phyloP scores from a whole-genome alignment of 1,140 invertebrate species.

The Bombus sibiricus region DNA sequence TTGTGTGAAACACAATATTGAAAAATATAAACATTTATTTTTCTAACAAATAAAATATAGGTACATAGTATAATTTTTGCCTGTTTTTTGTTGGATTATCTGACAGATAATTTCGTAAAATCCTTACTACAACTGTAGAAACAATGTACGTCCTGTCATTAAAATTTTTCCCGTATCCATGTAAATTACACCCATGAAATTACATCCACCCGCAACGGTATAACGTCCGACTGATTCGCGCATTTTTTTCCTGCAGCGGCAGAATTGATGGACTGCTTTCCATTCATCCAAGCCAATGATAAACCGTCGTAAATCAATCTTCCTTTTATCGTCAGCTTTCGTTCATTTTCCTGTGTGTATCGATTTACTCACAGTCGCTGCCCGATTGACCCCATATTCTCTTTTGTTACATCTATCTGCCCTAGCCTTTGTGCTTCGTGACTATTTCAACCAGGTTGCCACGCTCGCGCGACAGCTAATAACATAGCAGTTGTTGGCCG shows the following conservation, averaged over 20 bases:
- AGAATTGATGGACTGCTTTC: neutral
- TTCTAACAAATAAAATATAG: neutral
- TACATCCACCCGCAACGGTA: neutral
- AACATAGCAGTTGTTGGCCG: neutral
- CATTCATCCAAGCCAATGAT: slow-evolving; percentile 22
- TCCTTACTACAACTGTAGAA: no score
- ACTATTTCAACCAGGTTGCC: neutral
- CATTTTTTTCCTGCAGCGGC: neutral
- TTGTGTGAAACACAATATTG: no score
- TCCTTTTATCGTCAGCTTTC: slow-evolving; percentile 5
- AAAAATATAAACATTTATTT: neutral
- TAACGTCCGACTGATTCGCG: neutral
- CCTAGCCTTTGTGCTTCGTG: neutral
- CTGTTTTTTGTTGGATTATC: no score
- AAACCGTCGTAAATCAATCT: slow-evolving; percentile 29
- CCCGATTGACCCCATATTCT: slow-evolving; percentile 33
- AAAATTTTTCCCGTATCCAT: no score
- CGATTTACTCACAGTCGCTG: slow-evolving; percentile 15
- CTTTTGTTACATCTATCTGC: slow-evolving; percentile 22
- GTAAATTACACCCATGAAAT: neutral
- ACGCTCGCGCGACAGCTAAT: slow-evolving; percentile 12
- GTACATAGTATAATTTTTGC: no score
- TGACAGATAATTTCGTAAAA: neutral
- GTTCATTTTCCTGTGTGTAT: slow-evolving; percentile 13
- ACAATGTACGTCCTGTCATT: no score